Evolutionary conservation across 1,140 invertebrate genomes (phyloP).

Genomic region (Dinothrombium tinctorium): DNA sequence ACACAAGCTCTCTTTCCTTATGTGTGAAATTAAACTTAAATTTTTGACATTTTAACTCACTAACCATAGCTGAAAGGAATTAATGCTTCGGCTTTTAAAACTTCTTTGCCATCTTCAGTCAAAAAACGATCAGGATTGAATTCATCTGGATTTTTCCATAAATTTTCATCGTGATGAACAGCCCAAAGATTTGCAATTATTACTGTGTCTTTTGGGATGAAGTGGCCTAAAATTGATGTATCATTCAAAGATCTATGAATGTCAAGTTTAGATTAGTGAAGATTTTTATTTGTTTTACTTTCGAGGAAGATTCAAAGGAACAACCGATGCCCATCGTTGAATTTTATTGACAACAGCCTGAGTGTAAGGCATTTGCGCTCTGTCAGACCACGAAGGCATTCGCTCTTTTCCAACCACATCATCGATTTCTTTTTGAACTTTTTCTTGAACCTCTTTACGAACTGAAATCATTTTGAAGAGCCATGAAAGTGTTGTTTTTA

Average conservation of each 20-base stretch:
- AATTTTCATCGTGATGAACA: slow-evolving; percentile 35
- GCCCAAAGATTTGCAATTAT: slow-evolving; percentile 39
- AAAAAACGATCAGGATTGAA: slow-evolving; percentile 41
- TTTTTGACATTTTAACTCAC: neutral
- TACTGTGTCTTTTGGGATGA: slow-evolving; percentile 18
- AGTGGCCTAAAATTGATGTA: slow-evolving; percentile 8
- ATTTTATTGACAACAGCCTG: slow-evolving; percentile 14
- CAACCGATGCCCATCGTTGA: slow-evolving; percentile 12
- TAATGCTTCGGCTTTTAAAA: slow-evolving; percentile 13
- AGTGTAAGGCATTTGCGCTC: slow-evolving; percentile 14
- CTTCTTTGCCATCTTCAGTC: slow-evolving; percentile 16
- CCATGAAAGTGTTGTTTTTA: slow-evolving; percentile 14
- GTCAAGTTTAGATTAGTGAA: too few species aligned
- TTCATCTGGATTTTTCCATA: slow-evolving; percentile 40
- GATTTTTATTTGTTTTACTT: too few species aligned
- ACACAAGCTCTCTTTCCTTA: slow-evolving; percentile 14
- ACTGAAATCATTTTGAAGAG: slow-evolving; percentile 12
- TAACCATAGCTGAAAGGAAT: slow-evolving; percentile 16
- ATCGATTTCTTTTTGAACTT: slow-evolving; percentile 16
- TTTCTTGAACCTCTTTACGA: slow-evolving; percentile 14
- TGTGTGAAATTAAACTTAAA: too few species aligned
- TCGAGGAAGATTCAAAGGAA: slow-evolving; percentile 13
- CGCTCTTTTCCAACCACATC: slow-evolving; percentile 14
- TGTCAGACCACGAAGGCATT: slow-evolving; percentile 10
- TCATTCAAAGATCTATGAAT: too few species aligned